Evolutionary conservation across 2,888 invertebrate species (phyloP), one percentile per base, ranked within the genome.

Genomic region (Morpho deidamia): DNA sequence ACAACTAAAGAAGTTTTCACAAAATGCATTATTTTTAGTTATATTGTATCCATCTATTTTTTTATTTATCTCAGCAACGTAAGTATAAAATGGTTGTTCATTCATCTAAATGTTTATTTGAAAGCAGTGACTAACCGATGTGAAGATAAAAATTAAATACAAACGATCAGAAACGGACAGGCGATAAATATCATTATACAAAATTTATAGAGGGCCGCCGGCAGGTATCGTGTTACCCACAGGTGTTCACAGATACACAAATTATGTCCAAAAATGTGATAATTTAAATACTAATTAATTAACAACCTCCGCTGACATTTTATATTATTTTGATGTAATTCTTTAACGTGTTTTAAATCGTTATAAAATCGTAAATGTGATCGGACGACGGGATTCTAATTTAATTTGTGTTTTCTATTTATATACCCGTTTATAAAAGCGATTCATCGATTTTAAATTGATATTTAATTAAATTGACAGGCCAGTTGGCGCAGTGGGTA

Each of bases 201-300:
- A 44, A 53, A 57, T 60, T 54, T 38, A 55, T 55, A 23, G 38
- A 33, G 51, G 47, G 49, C 46, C 61, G 55, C 55, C 56, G 38
- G n/a, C 8, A 55, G 61, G 67, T 71, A 62, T 81, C 74, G 45
- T 3, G 56, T 81, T 74, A 65, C 79, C 47, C 58, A 69, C 78
- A 79, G 78, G 78, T 79, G 78, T 74, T 64, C 68, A 7, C 40
- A 33, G 43, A 52, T 60, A 68, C 61, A 65, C 56, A 63, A 69
- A 72, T 70, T 54, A 47, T 37, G 42, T 51, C 14, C 45, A 38
- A 56, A 57, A 57, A 11, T 11, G 23, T 7, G 39, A 57, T 51
- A 44, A 44, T 46, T 43, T 49, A 51, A 23, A 23, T 48, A n/a
- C 52, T 34, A 33, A 40, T 48, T 48, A 40, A 39, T 40, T 41